Conservation (phyloP, 1,140 invertebrate species). For the Tetramorium alpestre region DNA sequence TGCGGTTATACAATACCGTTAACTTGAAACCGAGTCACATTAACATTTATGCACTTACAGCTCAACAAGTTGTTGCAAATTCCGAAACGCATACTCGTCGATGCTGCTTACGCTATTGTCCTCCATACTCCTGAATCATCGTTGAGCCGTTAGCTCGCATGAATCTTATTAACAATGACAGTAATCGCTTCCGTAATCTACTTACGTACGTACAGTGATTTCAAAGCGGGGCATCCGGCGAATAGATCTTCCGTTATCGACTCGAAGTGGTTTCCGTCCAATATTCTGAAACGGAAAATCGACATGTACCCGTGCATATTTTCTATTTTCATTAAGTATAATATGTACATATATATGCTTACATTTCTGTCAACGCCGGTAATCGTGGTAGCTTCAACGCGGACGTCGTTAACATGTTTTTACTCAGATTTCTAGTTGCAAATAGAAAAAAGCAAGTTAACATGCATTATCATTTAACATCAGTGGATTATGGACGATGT, state of each 20-base stretch:
- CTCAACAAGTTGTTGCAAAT: conserved; percentile 83
- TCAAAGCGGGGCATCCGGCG: conserved; percentile 72
- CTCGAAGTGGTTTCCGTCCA: conserved; percentile 79
- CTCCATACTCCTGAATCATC: conserved; percentile 83
- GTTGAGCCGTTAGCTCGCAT: conserved; percentile 76
- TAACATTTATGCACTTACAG: conserved; percentile 84
- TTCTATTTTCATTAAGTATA: not conserved
- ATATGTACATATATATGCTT: conserved; percentile 77
- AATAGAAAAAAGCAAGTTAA: conserved; percentile 4
- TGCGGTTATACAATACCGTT: conserved; percentile 28
- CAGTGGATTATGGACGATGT: not conserved
- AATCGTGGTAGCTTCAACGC: conserved; percentile 84
- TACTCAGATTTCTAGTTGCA: conserved; percentile 75
- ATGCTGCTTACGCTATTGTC: conserved; percentile 84
- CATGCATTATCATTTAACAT: not conserved
- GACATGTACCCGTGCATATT: not conserved
- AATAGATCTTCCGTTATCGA: conserved; percentile 78
- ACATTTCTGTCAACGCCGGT: conserved; percentile 86
- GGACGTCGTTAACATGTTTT: conserved; percentile 82
- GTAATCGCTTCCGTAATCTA: conserved; percentile 61
- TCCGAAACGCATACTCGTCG: conserved; percentile 82
- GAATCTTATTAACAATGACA: conserved; percentile 59
- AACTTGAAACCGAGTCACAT: conserved; percentile 41
- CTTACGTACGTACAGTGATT: conserved; percentile 69
- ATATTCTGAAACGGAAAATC: conserved; percentile 73